Conservation (phyloP, 1,140 invertebrate genomes). For the Drosophila sp. region DNA sequence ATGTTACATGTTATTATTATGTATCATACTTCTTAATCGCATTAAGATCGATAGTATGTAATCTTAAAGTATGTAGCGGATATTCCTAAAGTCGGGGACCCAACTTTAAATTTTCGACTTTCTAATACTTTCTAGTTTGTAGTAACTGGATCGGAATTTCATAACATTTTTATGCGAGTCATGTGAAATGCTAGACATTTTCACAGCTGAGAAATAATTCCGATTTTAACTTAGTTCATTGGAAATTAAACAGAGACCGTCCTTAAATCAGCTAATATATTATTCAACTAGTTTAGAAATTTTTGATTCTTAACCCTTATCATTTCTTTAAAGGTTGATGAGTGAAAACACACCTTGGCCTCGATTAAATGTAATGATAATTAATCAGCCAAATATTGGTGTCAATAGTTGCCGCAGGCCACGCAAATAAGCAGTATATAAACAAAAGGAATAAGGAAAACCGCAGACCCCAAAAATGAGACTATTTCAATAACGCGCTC, state of each 20-base stretch:
- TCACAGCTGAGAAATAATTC: constrained; percentile 26
- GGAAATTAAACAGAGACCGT: constrained; percentile 5
- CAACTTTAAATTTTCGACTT: too few species aligned
- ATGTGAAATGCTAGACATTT: constrained; percentile 16
- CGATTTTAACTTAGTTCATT: constrained; percentile 16
- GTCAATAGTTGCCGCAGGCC: constrained; percentile 54
- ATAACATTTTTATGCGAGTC: background rate
- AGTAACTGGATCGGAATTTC: too few species aligned
- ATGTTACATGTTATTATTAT: too few species aligned
- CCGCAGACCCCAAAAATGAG: constrained; percentile 30
- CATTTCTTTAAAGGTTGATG: constrained; percentile 20
- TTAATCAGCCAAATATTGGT: constrained; percentile 7
- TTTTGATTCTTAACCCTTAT: constrained; percentile 2
- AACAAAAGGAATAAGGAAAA: constrained; percentile 6
- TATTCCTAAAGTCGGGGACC: too few species aligned
- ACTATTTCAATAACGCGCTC: constrained; percentile 27
- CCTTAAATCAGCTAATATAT: constrained; percentile 12
- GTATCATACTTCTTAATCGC: too few species aligned
- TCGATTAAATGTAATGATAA: constrained; percentile 1
- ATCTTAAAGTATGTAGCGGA: too few species aligned
- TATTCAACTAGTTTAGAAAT: constrained; percentile 20
- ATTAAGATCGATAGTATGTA: too few species aligned
- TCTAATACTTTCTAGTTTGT: too few species aligned
- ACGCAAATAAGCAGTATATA: constrained; percentile 67
- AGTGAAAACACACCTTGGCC: constrained; percentile 17